Base-by-base conservation (phyloP, 2,113 vertebrate genomes). In the Clarias gariepinus region DNA sequence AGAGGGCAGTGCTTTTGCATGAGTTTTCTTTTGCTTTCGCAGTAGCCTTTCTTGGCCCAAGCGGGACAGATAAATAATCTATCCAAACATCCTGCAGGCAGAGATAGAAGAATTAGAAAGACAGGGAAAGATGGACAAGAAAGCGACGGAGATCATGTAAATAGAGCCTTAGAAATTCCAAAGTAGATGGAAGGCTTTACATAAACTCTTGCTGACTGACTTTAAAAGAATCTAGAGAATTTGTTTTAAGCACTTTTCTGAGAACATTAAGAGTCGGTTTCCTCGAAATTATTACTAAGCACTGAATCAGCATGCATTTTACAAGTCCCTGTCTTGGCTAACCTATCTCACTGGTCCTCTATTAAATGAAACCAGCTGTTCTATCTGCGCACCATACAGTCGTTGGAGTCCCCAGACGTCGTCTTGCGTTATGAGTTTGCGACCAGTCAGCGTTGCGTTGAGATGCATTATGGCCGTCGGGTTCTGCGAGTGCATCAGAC, bases 1-100 rank as follows among this genome's bases (percentile, higher is more conserved):
- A 95, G 95, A 0, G 98, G 98, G 86, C 98, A 99, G 88, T 98
- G 96, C 91, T 98, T 97, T 92, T 97, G 96, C 98, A 99, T 99
- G 87, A 98, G 88, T 89, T 90, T 94, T 86, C 89, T 95, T 63
- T 96, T 97, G 63, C 93, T 94, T 68, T 96, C 95, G 0, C 98
- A 99, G 89, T 96, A 98, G 0, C 97, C 97, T 89, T 94, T 97
- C 0, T 91, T 93, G 1, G 97, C 96, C 98, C 98, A 99, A 0
- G 95, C 89, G 0, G 96, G 93, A 83, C 98, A 99, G 92, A 96
- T 95, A 1, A 96, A 95, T 47, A 98, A 91, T 68, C 97, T 94
- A 92, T 99, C 98, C 94, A 96, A 94, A 88, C 98, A 99, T 76
- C 98, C 98, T 99, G 91, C 16, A 85, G 47, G 90, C 89, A 81